Percentiles rank a stretch among this genome's conserved stretches.
Evolutionary conservation across 2,888 invertebrate genomes (phyloP).

Genomic region (Standfussiana lucernea): DNA sequence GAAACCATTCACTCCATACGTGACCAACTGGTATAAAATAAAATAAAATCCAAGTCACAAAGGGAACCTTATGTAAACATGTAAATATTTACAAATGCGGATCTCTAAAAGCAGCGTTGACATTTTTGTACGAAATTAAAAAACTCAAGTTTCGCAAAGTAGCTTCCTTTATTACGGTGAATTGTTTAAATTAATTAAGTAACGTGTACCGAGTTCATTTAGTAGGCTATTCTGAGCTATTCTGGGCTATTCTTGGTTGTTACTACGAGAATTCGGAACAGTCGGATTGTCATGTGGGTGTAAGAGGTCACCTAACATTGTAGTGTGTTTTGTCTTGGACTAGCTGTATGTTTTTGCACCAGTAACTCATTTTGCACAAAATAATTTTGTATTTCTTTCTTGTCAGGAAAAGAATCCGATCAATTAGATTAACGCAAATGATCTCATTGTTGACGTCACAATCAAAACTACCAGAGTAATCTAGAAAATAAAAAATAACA

Average conservation of each 20-base stretch:
- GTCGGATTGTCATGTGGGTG: background rate
- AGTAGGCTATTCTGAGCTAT: slow-evolving; percentile 22
- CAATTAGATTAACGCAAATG: background rate
- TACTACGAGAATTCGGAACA: slow-evolving; percentile 2
- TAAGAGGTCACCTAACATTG: background rate
- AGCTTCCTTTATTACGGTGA: slow-evolving; percentile 76
- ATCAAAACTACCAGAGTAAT: background rate
- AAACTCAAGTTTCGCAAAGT: slow-evolving; percentile 68
- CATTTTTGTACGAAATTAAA: slow-evolving; percentile 68
- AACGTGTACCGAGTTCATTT: slow-evolving; percentile 62
- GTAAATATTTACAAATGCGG: slow-evolving; percentile 47
- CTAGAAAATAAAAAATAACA: background rate
- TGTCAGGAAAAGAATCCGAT: background rate
- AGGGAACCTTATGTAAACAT: slow-evolving; percentile 37
- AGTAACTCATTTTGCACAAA: background rate
- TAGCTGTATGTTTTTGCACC: background rate
- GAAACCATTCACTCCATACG: background rate
- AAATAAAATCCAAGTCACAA: slow-evolving; percentile 6
- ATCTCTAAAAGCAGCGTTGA: slow-evolving; percentile 51
- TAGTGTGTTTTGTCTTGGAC: background rate
- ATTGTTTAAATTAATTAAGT: slow-evolving; percentile 84
- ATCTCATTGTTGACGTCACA: background rate
- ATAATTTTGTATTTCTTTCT: background rate
- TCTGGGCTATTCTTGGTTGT: slow-evolving; percentile 5
- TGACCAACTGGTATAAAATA: background rate